phyloP scores from a whole-genome alignment of 2,113 vertebrate species.

The Orycteropus afer region DNA sequence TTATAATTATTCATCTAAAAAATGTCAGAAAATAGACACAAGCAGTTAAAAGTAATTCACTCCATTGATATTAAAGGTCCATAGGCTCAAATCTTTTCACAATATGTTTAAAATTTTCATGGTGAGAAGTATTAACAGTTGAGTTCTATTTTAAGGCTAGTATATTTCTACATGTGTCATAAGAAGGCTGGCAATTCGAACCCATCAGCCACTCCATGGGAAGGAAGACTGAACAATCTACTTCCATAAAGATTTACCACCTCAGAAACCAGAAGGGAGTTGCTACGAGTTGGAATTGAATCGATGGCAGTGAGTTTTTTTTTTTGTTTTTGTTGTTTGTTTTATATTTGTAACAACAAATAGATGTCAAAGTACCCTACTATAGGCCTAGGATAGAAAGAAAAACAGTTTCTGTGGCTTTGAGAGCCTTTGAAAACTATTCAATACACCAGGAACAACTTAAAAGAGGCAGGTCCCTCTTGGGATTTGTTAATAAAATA shows the following conservation, averaged over 20 bases:
- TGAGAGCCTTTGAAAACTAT: background rate
- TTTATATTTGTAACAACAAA: background rate
- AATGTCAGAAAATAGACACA: background rate
- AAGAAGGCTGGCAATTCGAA: too few species aligned
- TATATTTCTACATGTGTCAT: too few species aligned
- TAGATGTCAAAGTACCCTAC: background rate
- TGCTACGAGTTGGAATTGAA: too few species aligned
- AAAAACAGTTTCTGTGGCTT: background rate
- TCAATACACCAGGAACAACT: background rate
- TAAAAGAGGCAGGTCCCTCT: background rate
- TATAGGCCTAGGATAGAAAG: background rate
- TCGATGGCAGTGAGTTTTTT: too few species aligned
- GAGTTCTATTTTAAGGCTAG: background rate
- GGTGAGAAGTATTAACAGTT: background rate
- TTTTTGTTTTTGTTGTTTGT: too few species aligned
- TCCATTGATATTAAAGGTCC: background rate
- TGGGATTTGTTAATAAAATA: background rate
- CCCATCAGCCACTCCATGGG: too few species aligned
- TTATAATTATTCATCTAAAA: conserved; percentile 7
- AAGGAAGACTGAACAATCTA: too few species aligned
- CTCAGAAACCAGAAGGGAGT: too few species aligned
- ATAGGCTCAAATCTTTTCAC: background rate
- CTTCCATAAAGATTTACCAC: too few species aligned
- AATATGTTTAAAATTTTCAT: background rate
- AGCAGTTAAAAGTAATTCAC: background rate